Evolutionary conservation across 2,113 vertebrate genomes (phyloP).

Genomic region (Gavialis gangeticus): DNA sequence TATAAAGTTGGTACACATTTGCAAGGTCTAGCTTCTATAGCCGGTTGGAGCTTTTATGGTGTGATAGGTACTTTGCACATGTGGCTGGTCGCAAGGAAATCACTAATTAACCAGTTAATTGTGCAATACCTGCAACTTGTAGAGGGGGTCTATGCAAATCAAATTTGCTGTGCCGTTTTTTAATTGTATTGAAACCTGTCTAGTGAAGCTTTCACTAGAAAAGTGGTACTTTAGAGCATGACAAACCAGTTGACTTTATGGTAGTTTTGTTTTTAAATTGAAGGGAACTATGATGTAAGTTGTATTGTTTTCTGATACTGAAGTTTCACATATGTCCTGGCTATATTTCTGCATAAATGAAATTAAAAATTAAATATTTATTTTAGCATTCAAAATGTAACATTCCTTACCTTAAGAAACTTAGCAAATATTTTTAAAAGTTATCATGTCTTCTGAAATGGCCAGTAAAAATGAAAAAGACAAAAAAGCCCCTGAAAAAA

Average conservation of each 20-base stretch:
- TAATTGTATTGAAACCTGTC: not conserved
- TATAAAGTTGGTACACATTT: too few species aligned
- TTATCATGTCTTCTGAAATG: not conserved
- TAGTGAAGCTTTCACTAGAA: not conserved
- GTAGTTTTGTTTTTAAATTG: not conserved
- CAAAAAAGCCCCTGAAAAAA: not conserved
- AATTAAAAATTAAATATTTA: conserved; percentile 42
- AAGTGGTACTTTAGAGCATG: not conserved
- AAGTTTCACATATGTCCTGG: conserved; percentile 24
- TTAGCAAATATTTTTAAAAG: not conserved
- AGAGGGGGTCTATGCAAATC: not conserved
- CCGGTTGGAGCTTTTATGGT: too few species aligned
- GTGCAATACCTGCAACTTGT: too few species aligned
- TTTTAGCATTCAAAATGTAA: not conserved
- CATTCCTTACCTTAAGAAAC: conserved; percentile 19
- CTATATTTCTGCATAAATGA: conserved; percentile 31
- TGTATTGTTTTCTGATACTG: conserved; percentile 20
- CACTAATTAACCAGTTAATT: too few species aligned
- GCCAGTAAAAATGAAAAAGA: not conserved
- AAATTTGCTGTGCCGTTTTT: not conserved
- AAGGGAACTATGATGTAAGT: not conserved
- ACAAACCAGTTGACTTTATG: not conserved
- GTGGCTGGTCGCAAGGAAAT: too few species aligned
- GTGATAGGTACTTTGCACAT: too few species aligned
- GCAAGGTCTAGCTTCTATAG: too few species aligned